Base-by-base conservation (phyloP, 2,113 vertebrate species). In the Dipodomys stephensi region DNA sequence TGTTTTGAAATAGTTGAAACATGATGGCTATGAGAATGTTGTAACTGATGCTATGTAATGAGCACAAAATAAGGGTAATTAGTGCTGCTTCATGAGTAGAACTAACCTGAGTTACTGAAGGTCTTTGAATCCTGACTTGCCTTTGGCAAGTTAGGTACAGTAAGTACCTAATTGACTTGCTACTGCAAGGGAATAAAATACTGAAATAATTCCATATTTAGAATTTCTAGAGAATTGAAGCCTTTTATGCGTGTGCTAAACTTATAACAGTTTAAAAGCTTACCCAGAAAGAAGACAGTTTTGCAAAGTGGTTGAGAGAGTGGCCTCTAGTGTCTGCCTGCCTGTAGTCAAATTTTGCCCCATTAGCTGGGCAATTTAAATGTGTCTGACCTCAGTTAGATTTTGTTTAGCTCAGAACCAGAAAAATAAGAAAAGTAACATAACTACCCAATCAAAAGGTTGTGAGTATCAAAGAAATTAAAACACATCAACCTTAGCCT, bases 21-120 rank as follows among this genome's bases (percentile, higher is more conserved):
- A 60, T 57, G 10, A 60, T 60, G 60, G 6, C 39, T 91, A 62
- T 27, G 20, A 94, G 93, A 95, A 77, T 72, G 81, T 53, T 90
- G 11, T 69, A 92, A 88, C 46, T 85, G 60, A 27, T 83, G 32
- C 8, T 80, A 10, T 78, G 30, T 85, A 60, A 76, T 79, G 25
- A 88, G 67, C 60, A 76, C 60, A 76, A 85, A 94, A 32, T 69
- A 80, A 96, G 92, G 57, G 79, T 35, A 95, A n/a, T 79, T 82
- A 93, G 27, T 16, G 0, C 30, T 89, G 12, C 27, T 88, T 84
- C 39, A 74, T 91, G 49, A 72, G 81, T 60, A 85, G 76, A 39
- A 95, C 85, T 91, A 82, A 92, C 95, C 22, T 83, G 46, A 83
- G 92, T 88, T 90, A 71, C 32, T 91, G 89, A 85, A 89, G 89